Evolutionary conservation across 2,888 invertebrate species (phyloP).

Genomic region (Pinctada fucata): DNA sequence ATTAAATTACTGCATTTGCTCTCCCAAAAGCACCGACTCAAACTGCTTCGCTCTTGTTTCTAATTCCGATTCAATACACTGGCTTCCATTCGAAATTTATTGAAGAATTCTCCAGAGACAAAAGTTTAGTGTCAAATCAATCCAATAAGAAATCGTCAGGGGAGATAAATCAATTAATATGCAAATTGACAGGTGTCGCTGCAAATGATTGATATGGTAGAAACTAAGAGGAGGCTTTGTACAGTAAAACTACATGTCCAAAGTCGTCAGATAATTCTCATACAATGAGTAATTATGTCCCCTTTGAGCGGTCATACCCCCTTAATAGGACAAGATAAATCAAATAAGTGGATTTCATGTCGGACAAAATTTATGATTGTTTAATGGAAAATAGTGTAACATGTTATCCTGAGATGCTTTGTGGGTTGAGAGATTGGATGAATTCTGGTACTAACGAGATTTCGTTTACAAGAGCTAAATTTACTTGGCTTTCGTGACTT

Average conservation of each 20-base stretch:
- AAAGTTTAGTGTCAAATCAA: neutral
- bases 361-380: neutral
- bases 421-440: neutral
- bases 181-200: constrained; percentile 3
- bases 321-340: constrained; percentile 1
- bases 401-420: neutral
- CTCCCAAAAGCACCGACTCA: too few species aligned
- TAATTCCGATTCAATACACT: too few species aligned
- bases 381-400: neutral
- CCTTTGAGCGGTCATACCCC: neutral
- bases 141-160: neutral
- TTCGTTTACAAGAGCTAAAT: neutral
- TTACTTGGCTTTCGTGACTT: too few species aligned
- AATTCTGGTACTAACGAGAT: neutral
- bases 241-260: neutral
- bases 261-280: neutral
- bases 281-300: neutral
- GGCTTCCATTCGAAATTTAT: neutral
- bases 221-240: neutral
- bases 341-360: neutral
- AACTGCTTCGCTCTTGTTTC: too few species aligned
- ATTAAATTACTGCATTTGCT: too few species aligned
- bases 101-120: neutral
- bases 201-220: neutral
- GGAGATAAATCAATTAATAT: constrained; percentile 3